phyloP scores from a whole-genome alignment of 2,113 vertebrate species.

The Menidia beryllina region DNA sequence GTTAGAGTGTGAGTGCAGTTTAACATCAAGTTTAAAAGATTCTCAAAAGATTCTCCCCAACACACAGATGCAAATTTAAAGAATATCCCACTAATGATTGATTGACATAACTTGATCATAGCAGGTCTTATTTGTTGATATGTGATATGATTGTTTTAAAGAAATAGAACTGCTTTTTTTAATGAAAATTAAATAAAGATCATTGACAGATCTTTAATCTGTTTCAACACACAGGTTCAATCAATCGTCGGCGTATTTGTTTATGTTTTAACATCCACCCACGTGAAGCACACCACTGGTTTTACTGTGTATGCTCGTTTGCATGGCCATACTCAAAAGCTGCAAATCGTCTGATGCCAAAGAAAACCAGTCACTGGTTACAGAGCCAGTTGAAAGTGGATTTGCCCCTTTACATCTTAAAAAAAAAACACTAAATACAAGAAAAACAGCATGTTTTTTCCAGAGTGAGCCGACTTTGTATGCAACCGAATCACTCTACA shows the following conservation, averaged over 20 bases:
- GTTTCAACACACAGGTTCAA: background rate
- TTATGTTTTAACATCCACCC: conserved; percentile 6
- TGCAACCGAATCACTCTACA: conserved; percentile 33
- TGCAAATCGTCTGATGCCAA: conserved; percentile 23
- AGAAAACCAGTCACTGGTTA: conserved; percentile 1
- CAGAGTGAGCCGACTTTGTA: conserved; percentile 7
- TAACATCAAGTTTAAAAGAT: too few species aligned
- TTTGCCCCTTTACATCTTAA: conserved; percentile 33
- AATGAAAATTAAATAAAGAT: too few species aligned
- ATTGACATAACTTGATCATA: background rate
- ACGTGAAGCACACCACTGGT: conserved; percentile 8
- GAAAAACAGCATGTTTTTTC: conserved; percentile 10
- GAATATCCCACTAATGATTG: background rate
- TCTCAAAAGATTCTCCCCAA: too few species aligned
- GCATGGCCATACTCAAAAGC: conserved; percentile 12
- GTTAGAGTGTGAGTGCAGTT: conserved; percentile 16
- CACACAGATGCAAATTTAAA: conserved; percentile 13
- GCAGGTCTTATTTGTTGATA: background rate
- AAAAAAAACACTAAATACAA: conserved; percentile 3
- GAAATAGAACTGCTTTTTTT: too few species aligned
- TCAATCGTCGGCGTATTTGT: background rate
- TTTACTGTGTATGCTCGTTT: conserved; percentile 19
- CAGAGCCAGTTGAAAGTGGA: background rate
- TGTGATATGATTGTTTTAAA: conserved; percentile 1
- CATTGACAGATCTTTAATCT: background rate